A percentile compares a stretch with the other conserved stretches of the same genome.
These are phyloP conservation scores for Toxostoma redivivum DNA, from an alignment of 2,113 vertebrate genomes.

Conservation along the genomic window DNA sequence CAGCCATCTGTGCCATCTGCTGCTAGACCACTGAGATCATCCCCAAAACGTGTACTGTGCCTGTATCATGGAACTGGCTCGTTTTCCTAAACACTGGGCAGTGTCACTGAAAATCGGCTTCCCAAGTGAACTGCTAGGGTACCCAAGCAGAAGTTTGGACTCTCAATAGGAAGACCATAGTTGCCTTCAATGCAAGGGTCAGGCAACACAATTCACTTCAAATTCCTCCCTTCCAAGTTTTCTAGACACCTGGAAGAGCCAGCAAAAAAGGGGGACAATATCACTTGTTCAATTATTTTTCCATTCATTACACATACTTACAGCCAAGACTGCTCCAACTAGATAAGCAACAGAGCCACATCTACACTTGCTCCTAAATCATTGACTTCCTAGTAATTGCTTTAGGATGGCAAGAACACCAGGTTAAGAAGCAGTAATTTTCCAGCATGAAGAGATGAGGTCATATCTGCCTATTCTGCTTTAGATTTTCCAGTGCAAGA, in stretches of 20 bases:
- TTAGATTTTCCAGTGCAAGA: neutral
- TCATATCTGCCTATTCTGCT: conserved; percentile 2
- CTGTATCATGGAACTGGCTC: fast-evolving
- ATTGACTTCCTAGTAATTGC: neutral
- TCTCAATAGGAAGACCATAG: neutral
- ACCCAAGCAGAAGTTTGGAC: neutral
- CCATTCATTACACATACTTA: neutral
- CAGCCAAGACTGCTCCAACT: neutral
- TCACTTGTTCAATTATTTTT: neutral
- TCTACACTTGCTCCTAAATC: neutral
- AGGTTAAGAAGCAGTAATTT: neutral
- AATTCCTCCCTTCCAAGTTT: neutral
- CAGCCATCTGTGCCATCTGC: neutral
- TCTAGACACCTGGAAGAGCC: neutral
- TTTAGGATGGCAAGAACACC: neutral
- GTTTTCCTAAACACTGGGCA: neutral
- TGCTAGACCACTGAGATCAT: neutral
- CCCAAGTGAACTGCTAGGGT: neutral
- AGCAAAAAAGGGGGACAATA: neutral
- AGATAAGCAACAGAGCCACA: neutral
- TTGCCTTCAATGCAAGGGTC: neutral
- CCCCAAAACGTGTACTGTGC: neutral
- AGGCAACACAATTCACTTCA: neutral
- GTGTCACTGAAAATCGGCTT: neutral
- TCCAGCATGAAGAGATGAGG: neutral